Evolutionary conservation across 2,113 vertebrate species (phyloP).

Genomic region (Solea solea): DNA sequence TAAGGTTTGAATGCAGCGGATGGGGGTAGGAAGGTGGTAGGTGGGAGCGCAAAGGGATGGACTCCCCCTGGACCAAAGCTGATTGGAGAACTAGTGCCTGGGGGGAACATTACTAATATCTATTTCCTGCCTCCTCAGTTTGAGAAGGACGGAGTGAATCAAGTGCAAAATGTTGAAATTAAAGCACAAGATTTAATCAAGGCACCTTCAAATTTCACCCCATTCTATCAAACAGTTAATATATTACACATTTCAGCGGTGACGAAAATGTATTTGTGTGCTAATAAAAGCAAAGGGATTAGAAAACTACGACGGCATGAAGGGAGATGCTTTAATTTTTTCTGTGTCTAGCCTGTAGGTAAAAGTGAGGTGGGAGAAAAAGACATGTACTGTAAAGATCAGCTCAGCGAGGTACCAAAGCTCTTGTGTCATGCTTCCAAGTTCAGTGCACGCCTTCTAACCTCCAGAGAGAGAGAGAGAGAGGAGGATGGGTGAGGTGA

Average conservation of each 20-base stretch:
- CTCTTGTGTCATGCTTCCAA: conserved; percentile 54
- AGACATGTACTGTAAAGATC: conserved; percentile 35
- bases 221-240: conserved; percentile 59
- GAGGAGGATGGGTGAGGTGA: conserved; percentile 81
- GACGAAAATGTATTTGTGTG: conserved; percentile 49
- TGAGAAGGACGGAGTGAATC: conserved; percentile 64
- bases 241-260: conserved; percentile 38
- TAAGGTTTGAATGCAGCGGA: conserved; percentile 74
- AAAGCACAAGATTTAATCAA: conserved; percentile 68
- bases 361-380: conserved; percentile 18
- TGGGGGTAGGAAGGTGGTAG: conserved; percentile 70
- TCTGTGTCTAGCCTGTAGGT: conserved; percentile 18
- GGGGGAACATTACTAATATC: conserved; percentile 73
- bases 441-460: conserved; percentile 82
- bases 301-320: conserved; percentile 54
- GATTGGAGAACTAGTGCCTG: conserved; percentile 76
- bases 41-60: conserved; percentile 74
- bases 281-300: conserved; percentile 63
- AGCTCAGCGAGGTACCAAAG: conserved; percentile 41
- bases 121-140: conserved; percentile 70
- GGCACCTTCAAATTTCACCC: conserved; percentile 49
- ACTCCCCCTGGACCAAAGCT: conserved; percentile 76
- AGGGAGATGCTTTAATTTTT: conserved; percentile 28
- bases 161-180: conserved; percentile 71
- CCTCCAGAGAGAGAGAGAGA: conserved; percentile 84